phyloP scores from a whole-genome alignment of 1,140 invertebrate species.

The Leptinotarsa texana region DNA sequence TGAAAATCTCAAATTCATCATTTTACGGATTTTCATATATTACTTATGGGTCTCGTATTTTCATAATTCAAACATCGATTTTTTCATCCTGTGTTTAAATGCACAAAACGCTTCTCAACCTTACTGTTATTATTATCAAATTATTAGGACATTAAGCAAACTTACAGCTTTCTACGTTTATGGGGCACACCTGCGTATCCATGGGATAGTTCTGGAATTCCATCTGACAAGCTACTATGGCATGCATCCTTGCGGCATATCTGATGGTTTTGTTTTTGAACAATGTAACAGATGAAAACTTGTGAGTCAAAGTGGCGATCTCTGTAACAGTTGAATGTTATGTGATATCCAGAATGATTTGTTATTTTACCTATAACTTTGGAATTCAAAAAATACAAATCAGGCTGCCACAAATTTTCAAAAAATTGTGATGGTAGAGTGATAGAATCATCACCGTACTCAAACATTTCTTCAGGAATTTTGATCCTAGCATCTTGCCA shows the following conservation, averaged over 20 bases:
- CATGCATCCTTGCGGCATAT: conserved; percentile 79
- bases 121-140: too few relatives aligned
- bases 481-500: conserved; percentile 78
- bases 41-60: too few relatives aligned
- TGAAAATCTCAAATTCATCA: too few relatives aligned
- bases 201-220: conserved; percentile 83
- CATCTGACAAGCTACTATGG: conserved; percentile 84
- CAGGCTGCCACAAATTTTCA: conserved; percentile 83
- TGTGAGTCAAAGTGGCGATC: conserved; percentile 77
- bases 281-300: conserved; percentile 77
- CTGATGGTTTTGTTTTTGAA: conserved; percentile 78
- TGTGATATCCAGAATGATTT: not conserved
- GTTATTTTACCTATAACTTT: conserved; percentile 73
- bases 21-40: too few relatives aligned
- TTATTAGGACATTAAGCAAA: conserved; percentile 37
- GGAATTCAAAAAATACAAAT: conserved; percentile 83
- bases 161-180: conserved; percentile 84
- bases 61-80: too few relatives aligned
- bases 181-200: conserved; percentile 80
- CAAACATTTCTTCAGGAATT: conserved; percentile 73
- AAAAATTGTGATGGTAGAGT: conserved; percentile 79
- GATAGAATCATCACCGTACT: conserved; percentile 76
- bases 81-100: too few relatives aligned
- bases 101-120: too few relatives aligned
- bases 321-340: conserved; percentile 57